Base-by-base conservation (phyloP, 2,797 vertebrate genomes). In the Periophthalmus magnuspinnatus region DNA sequence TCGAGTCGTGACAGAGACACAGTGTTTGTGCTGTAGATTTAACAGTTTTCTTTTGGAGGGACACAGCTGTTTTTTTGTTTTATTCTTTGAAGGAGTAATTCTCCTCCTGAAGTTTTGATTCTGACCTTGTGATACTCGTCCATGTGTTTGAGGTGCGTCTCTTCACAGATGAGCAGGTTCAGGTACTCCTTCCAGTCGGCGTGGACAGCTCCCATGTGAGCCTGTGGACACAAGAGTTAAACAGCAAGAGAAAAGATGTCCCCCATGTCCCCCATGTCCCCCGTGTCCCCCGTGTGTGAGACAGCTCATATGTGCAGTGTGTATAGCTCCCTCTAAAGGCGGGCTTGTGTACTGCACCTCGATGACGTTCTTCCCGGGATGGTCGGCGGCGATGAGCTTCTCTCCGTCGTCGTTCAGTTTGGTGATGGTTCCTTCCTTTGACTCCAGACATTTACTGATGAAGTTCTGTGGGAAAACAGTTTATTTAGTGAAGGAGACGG, bases 111-210 rank as follows among this genome's bases (percentile, higher is more conserved):
- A n/a, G n/a, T n/a, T n/a, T 34, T 28, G 5, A 24, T 36, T 1
- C 77, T 72, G 0, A 98, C 97, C 95, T 98, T 96, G 89, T 99
- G 96, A 85, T 96, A 98, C 71, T 99, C 97, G 6, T 97, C 95
- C 98, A 99, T 99, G 89, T 95, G 94, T 85, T 98, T 99, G n/a
- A 99, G 94, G 81, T 99, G 98, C 83, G 95, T 98, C 80, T 99
- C 98, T 88, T 99, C 98, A 0, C 98, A 99, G 89, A 99, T 99
- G 55, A 99, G 95, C 79, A 99, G 91, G 92, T 99, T 99, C 77
- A 99, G 93, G 80, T 99, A 99, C 56, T 97, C 96, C 88, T 99
- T 99, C 98, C 98, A 99, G 87, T 99, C 98, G 0, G 96, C 96
- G 0, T 99, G 95, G 38, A 99, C 97, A 0, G 98, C 97, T 70